A percentile compares a stretch with the other conserved stretches of the same genome.
Evolutionary conservation across 2,888 invertebrate species (phyloP).

Genomic region (Petrolisthes cinctipes): DNA sequence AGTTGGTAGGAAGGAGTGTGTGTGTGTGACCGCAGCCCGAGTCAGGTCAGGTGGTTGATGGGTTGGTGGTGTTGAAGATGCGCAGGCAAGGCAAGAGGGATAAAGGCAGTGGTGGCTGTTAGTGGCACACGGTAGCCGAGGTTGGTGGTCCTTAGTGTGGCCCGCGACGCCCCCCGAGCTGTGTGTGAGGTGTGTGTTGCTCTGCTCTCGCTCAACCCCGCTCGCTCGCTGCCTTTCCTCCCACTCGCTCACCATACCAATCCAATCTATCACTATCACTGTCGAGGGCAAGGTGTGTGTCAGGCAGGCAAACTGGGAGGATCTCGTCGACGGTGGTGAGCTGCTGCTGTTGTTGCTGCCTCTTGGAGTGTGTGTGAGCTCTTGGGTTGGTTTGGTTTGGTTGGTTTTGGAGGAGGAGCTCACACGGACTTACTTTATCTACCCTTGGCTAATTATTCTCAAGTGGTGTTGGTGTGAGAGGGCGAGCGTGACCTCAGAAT

Average conservation of each 20-base stretch:
- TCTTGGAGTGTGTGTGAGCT: no score
- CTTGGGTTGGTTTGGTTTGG: no score
- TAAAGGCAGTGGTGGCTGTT: constrained; percentile 16
- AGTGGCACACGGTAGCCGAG: constrained; percentile 9
- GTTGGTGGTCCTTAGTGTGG: constrained; percentile 28
- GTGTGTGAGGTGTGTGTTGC: constrained; percentile 34
- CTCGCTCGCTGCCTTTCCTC: not conserved
- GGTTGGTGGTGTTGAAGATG: not conserved
- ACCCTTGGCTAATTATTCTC: constrained; percentile 2
- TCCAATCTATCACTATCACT: not conserved
- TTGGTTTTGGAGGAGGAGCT: not conserved
- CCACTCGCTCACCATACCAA: not conserved
- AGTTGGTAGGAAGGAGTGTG: no score
- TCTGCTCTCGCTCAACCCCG: not conserved
- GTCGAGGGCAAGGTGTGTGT: no score
- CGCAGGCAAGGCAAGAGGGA: not conserved
- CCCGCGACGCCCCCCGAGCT: constrained; percentile 37
- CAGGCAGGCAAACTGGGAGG: no score
- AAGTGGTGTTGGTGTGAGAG: not conserved
- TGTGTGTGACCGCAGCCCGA: no score
- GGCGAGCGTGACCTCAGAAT: not conserved
- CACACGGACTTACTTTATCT: not conserved
- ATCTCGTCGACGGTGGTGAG: no score
- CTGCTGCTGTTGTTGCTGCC: no score
- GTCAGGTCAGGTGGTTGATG: no score